phyloP scores from a whole-genome alignment of 2,797 vertebrate species.

The Notoglanidium macrostoma region DNA sequence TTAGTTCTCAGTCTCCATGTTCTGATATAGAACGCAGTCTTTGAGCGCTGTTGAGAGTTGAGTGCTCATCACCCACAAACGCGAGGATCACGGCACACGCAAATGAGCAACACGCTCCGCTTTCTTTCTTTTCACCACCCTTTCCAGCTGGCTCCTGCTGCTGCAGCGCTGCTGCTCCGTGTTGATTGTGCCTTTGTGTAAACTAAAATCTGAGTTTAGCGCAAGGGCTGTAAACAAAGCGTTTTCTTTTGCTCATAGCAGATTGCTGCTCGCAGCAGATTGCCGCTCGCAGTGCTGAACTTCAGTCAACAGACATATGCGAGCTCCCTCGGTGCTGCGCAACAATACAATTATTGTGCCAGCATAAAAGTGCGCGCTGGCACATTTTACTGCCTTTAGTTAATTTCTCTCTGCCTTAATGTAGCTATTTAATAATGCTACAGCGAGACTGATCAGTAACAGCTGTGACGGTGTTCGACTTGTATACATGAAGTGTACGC shows the following conservation, averaged over 20 bases:
- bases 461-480: background rate
- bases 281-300: constrained; percentile 15
- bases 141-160: constrained; percentile 29
- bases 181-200: constrained; percentile 53
- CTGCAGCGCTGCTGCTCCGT: constrained; percentile 18
- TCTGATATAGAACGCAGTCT: background rate
- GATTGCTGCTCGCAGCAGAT: constrained; percentile 33
- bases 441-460: background rate
- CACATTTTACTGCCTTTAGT: constrained; percentile 17
- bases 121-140: constrained; percentile 7
- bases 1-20: background rate
- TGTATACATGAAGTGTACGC: background rate
- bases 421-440: background rate
- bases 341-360: constrained; percentile 48
- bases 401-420: background rate
- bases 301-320: constrained; percentile 34
- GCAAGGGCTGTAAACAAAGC: constrained; percentile 50
- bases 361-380: constrained; percentile 7
- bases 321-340: constrained; percentile 12
- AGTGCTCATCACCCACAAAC: constrained; percentile 4
- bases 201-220: constrained; percentile 43
- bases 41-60: background rate
- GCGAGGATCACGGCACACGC: constrained; percentile 2
- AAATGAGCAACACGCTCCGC: background rate
- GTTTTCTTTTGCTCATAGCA: constrained; percentile 39